Evolutionary conservation across 2,888 invertebrate genomes (phyloP).

Genomic region (Hypselothyrea guttata): DNA sequence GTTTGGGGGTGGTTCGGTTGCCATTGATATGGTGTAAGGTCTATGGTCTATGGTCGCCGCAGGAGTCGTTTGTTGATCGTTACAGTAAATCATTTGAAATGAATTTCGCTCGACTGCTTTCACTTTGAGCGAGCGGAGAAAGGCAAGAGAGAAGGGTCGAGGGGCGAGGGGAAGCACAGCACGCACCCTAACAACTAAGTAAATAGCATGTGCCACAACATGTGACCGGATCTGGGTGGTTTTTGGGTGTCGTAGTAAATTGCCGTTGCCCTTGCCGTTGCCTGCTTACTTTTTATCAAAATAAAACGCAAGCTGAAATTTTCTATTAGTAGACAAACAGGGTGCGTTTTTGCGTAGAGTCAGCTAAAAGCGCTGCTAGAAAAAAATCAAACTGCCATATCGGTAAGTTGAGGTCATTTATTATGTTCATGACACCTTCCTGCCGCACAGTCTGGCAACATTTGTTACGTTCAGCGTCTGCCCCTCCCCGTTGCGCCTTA

Average conservation of each 20-base stretch:
- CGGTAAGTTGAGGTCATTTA: constrained; percentile 71
- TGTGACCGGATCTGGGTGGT: constrained; percentile 47
- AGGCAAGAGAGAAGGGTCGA: background rate
- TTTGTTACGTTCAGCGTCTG: constrained; percentile 51
- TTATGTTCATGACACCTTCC: constrained; percentile 73
- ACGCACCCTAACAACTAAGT: constrained; percentile 35
- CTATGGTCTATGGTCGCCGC: constrained; percentile 43
- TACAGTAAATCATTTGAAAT: constrained; percentile 80
- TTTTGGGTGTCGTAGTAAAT: constrained; percentile 37
- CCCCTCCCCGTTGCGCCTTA: constrained; percentile 45
- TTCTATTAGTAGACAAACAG: constrained; percentile 74
- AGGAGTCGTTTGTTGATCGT: constrained; percentile 76
- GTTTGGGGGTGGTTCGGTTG: constrained; percentile 48
- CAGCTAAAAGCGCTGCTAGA: constrained; percentile 50
- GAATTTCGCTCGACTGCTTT: constrained; percentile 67
- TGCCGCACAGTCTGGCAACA: constrained; percentile 51
- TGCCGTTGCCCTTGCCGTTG: constrained; percentile 33
- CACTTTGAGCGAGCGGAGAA: constrained; percentile 37
- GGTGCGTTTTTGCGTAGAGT: constrained; percentile 58
- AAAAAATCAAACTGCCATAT: constrained; percentile 50
- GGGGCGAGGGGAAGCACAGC: constrained; percentile 1
- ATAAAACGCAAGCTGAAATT: constrained; percentile 32
- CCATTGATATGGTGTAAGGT: background rate
- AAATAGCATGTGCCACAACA: constrained; percentile 67
- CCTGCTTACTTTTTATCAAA: constrained; percentile 33